Conservation (phyloP, 2,113 vertebrate genomes). For the Acrocephalus kingi region DNA sequence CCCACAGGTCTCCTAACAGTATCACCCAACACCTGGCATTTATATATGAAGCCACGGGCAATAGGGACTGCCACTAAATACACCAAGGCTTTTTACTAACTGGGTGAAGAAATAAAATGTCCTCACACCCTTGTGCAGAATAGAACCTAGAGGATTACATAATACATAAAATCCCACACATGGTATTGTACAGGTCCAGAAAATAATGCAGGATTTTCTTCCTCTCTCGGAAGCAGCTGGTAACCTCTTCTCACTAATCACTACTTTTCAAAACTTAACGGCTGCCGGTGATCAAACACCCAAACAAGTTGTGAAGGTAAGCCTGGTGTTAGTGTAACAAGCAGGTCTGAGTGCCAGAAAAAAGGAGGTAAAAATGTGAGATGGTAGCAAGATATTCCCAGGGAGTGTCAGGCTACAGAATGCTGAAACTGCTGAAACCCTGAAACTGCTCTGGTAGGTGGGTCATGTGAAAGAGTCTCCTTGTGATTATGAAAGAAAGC, state of each 20-base stretch:
- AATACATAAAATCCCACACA: accelerated
- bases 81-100: background rate
- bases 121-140: background rate
- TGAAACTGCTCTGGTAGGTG: background rate
- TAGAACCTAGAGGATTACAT: background rate
- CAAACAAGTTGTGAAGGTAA: background rate
- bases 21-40: background rate
- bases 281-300: background rate
- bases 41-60: background rate
- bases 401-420: conserved; percentile 44
- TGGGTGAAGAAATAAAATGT: background rate
- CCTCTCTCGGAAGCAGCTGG: background rate
- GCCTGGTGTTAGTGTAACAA: background rate
- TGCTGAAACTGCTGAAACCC: too few species aligned
- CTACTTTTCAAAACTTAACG: background rate
- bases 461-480: background rate
- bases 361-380: background rate
- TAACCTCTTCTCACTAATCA: background rate
- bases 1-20: background rate
- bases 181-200: background rate
- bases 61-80: background rate
- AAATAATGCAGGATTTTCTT: background rate
- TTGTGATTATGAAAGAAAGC: conserved; percentile 21
- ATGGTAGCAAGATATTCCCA: background rate
- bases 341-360: background rate